These are phyloP conservation scores for Cherax quadricarinatus DNA, from an alignment of 1,140 invertebrate species.

Conservation along the genomic window DNA sequence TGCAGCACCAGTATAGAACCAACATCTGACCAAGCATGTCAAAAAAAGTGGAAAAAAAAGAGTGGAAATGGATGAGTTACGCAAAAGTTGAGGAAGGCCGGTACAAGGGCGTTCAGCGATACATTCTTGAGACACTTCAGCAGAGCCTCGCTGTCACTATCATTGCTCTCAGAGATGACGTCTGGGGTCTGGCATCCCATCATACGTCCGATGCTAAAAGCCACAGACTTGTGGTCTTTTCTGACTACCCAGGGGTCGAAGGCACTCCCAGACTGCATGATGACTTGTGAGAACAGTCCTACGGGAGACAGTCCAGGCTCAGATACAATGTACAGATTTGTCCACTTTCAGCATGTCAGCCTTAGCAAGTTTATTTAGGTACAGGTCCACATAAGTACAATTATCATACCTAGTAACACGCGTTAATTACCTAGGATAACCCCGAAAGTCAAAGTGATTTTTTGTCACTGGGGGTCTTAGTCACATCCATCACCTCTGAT, in stretches of 20 bases:
- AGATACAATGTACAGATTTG: neutral
- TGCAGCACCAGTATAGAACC: too few relatives aligned
- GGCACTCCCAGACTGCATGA: slow-evolving; percentile 28
- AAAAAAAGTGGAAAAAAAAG: too few relatives aligned
- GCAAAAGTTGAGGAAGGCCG: neutral
- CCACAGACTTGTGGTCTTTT: neutral
- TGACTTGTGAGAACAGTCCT: slow-evolving; percentile 12
- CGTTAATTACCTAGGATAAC: too few relatives aligned
- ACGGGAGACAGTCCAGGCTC: neutral
- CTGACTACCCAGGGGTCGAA: neutral
- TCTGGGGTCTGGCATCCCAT: neutral
- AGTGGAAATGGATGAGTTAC: neutral
- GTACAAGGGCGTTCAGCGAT: neutral
- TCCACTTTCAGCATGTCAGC: neutral
- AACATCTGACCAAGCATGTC: too few relatives aligned
- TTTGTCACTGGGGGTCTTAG: too few relatives aligned
- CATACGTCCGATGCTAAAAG: neutral
- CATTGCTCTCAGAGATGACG: neutral
- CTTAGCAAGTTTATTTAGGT: too few relatives aligned
- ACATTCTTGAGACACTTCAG: neutral
- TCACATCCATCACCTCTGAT: too few relatives aligned
- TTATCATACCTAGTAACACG: too few relatives aligned
- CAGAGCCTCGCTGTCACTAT: neutral
- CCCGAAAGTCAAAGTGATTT: too few relatives aligned
- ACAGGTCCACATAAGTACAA: too few relatives aligned